Percentiles rank a stretch among this genome's conserved stretches.
Evolutionary conservation across 92 coral and sea anemone species (phyloP).

Genomic region (Phenganax stokvisi): DNA sequence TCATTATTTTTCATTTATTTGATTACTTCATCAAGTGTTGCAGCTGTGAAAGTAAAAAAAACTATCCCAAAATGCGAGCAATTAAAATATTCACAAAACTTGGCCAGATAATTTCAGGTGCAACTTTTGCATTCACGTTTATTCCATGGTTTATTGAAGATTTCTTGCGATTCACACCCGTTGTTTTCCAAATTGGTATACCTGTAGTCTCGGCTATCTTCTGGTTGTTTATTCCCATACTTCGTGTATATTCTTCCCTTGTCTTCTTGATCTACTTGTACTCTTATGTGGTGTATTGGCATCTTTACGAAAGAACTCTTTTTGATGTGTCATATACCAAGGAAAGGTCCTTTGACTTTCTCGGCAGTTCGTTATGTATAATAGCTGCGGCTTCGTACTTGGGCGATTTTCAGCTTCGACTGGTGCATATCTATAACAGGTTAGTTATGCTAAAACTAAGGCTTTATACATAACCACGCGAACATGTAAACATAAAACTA

Average conservation of each 20-base stretch:
- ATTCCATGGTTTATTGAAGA: conserved; percentile 40
- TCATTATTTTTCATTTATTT: conserved; percentile 23
- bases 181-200: conserved; percentile 8
- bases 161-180: conserved; percentile 19
- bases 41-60: background rate
- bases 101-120: conserved; percentile 18
- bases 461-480: no score
- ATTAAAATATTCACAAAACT: background rate
- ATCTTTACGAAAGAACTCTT: conserved; percentile 11
- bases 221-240: conserved; percentile 46
- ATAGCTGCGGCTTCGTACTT: background rate
- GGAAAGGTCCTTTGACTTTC: background rate
- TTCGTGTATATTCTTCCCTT: conserved; percentile 36
- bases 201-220: conserved; percentile 3
- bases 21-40: background rate
- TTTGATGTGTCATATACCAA: conserved; percentile 24
- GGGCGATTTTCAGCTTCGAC: background rate
- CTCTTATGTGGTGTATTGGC: no score
- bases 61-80: background rate
- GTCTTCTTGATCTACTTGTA: no score
- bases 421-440: background rate
- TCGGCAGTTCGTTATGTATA: background rate
- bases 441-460: background rate
- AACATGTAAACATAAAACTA: no score
- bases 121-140: conserved; percentile 40